These are phyloP conservation scores for Anarrhichthys ocellatus DNA, from an alignment of 2,113 vertebrate genomes.

Conservation along the genomic window DNA sequence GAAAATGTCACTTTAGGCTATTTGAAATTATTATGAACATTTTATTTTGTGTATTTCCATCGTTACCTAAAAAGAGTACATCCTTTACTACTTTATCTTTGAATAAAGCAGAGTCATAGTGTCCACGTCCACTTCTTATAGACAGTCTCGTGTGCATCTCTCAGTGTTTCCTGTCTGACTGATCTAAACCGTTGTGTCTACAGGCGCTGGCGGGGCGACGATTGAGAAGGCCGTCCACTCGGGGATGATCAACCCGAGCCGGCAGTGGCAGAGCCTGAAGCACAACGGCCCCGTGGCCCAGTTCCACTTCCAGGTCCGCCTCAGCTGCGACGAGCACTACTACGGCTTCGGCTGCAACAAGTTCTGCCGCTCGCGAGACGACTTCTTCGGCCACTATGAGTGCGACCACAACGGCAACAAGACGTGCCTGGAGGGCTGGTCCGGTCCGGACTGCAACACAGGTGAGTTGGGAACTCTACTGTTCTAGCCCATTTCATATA, in stretches of 20 bases:
- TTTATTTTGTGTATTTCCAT: background rate
- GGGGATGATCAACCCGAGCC: slow-evolving; percentile 92
- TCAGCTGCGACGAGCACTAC: slow-evolving; percentile 91
- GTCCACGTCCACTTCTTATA: too few species aligned
- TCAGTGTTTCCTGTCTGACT: background rate
- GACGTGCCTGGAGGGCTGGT: slow-evolving; percentile 94
- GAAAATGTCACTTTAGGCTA: background rate
- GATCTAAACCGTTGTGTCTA: background rate
- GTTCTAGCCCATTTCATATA: background rate
- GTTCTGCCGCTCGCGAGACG: slow-evolving; percentile 91
- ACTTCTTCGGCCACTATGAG: slow-evolving; percentile 93
- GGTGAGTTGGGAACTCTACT: slow-evolving; percentile 73
- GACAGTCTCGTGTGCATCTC: background rate
- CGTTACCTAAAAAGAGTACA: background rate
- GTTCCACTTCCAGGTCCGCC: slow-evolving; percentile 91
- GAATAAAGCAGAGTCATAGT: background rate
- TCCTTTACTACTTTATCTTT: background rate
- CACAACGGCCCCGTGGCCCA: slow-evolving; percentile 87
- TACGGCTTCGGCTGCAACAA: slow-evolving; percentile 95
- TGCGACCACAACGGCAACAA: slow-evolving; percentile 95
- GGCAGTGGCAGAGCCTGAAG: slow-evolving; percentile 89
- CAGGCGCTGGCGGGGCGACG: slow-evolving; percentile 82
- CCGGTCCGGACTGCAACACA: slow-evolving; percentile 88
- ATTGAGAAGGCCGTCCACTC: slow-evolving; percentile 92
- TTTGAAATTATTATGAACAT: background rate